phyloP scores from a whole-genome alignment of 2,888 invertebrate species.

The Lepidocyrtoides sp. region DNA sequence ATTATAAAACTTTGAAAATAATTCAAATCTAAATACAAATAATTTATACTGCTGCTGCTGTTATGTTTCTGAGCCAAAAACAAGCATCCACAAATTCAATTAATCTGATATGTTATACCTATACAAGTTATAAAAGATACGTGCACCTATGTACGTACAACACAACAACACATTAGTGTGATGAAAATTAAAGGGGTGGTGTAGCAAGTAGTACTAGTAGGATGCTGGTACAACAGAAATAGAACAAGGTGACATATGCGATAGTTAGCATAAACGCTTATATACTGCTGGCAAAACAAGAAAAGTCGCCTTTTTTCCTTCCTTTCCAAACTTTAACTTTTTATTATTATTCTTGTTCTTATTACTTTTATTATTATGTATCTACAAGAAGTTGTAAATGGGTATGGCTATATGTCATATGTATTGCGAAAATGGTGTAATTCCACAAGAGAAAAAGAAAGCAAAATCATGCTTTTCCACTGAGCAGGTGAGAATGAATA shows the following conservation, averaged over 20 bases:
- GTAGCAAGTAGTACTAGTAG: constrained; percentile 51
- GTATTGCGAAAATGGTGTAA: background rate
- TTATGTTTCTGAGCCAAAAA: no score
- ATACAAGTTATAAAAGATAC: no score
- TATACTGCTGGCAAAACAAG: background rate
- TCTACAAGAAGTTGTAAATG: constrained; percentile 12
- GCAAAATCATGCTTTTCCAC: constrained; percentile 5
- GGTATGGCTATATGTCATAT: constrained; percentile 14
- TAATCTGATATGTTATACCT: no score
- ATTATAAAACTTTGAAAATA: no score
- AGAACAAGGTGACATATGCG: constrained; percentile 1
- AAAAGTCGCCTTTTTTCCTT: background rate
- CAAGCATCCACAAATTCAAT: no score
- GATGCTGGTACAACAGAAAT: constrained; percentile 65
- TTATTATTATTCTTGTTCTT: no score
- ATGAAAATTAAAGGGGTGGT: background rate
- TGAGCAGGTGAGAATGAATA: constrained; percentile 71
- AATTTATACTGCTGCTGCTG: no score
- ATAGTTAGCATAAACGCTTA: background rate
- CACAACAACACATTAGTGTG: no score
- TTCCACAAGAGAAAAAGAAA: background rate
- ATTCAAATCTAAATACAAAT: no score
- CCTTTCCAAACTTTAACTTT: background rate
- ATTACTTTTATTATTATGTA: no score
- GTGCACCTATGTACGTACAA: no score